A percentile compares a stretch with the other conserved stretches of the same genome.
These are phyloP conservation scores for Phylloscopus collybita DNA, from an alignment of 2,797 vertebrate genomes.

Conservation along the genomic window DNA sequence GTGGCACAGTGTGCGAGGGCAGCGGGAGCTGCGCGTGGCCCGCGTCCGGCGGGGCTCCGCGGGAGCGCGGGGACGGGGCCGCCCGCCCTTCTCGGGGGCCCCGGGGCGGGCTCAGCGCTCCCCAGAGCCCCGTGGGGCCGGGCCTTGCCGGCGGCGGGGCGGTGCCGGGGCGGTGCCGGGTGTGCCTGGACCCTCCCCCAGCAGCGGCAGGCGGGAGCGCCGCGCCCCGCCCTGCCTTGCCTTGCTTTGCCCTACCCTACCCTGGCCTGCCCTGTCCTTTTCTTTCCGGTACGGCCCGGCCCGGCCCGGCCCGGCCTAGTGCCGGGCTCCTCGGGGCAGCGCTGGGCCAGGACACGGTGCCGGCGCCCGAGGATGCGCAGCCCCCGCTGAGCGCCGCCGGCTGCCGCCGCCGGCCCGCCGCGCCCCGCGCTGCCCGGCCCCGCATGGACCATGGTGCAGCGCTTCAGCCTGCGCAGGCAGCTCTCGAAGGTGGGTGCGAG, in stretches of 20 bases:
- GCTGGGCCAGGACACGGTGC: background rate
- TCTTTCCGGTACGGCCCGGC: too few species aligned
- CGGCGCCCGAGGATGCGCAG: background rate
- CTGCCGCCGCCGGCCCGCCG: background rate
- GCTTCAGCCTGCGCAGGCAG: slow-evolving; percentile 92
- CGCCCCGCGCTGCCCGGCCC: slow-evolving; percentile 37
- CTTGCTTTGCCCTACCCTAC: too few species aligned
- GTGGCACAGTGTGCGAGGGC: background rate
- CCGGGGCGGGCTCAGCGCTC: background rate
- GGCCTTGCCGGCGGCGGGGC: background rate
- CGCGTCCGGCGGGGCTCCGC: background rate
- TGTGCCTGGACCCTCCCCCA: background rate
- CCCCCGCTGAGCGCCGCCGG: background rate
- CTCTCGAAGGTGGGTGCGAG: slow-evolving; percentile 90
- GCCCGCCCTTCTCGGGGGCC: rapidly evolving
- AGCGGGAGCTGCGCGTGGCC: background rate
- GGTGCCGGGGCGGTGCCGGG: background rate
- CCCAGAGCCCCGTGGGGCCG: background rate
- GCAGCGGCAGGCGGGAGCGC: background rate
- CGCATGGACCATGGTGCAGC: slow-evolving; percentile 89
- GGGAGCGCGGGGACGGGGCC: too few species aligned
- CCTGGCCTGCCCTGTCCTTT: background rate
- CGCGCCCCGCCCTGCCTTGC: too few species aligned
- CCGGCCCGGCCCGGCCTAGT: background rate
- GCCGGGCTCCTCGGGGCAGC: background rate